These are phyloP conservation scores for Aphidius colemani DNA, from an alignment of 2,888 invertebrate species.

Conservation along the genomic window DNA sequence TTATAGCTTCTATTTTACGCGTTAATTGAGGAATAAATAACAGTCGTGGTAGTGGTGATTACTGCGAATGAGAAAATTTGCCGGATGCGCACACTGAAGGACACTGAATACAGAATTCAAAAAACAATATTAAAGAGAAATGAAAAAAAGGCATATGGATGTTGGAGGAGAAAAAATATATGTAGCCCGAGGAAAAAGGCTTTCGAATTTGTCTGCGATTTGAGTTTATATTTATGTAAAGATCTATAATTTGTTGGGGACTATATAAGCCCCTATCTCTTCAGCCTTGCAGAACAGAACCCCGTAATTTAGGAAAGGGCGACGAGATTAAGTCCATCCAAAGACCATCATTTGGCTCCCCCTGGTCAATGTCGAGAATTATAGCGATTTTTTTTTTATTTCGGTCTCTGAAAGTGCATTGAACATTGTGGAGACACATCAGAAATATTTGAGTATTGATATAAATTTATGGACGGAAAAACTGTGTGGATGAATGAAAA, in stretches of 20 bases:
- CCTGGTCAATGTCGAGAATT: constrained; percentile 2
- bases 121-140: constrained; percentile 7
- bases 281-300: constrained; percentile 36
- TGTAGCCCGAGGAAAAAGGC: not conserved
- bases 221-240: not conserved
- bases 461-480: not conserved
- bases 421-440: constrained; percentile 16
- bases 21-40: constrained; percentile 21
- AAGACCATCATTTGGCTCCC: constrained; percentile 47
- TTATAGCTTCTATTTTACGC: constrained; percentile 9
- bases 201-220: no score
- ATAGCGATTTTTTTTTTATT: no score
- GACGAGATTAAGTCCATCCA: constrained; percentile 49
- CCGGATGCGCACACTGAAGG: not conserved
- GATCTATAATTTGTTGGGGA: constrained; percentile 5
- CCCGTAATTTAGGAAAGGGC: constrained; percentile 48
- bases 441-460: constrained; percentile 20
- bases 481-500: not conserved
- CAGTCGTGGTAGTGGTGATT: constrained; percentile 12
- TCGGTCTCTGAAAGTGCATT: not conserved
- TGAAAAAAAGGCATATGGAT: not conserved
- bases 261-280: constrained; percentile 9
- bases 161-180: constrained; percentile 1
- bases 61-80: not conserved
- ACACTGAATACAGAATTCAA: not conserved